Percentiles rank a stretch among this genome's conserved stretches.
These are phyloP conservation scores for Apotomis capreana DNA, from an alignment of 2,888 invertebrate genomes.

Conservation along the genomic window DNA sequence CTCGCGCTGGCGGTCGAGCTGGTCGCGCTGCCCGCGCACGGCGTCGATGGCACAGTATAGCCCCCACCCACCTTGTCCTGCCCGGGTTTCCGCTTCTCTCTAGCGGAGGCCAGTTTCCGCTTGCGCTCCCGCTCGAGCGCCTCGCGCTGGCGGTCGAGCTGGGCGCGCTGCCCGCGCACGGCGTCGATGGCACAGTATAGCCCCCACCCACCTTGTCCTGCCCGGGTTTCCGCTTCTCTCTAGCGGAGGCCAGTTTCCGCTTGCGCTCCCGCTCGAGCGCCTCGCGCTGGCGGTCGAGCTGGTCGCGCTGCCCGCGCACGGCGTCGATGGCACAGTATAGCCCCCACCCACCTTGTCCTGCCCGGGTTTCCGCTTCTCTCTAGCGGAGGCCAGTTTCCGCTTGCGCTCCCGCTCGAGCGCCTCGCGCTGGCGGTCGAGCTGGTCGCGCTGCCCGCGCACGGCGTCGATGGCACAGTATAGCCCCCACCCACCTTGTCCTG, in stretches of 20 bases:
- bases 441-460: slow-evolving; percentile 73
- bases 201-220: slow-evolving; percentile 79
- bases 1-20: slow-evolving; percentile 79
- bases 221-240: slow-evolving; percentile 64
- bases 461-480: slow-evolving; percentile 59
- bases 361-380: slow-evolving; percentile 64
- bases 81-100: slow-evolving; percentile 64
- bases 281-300: slow-evolving; percentile 79
- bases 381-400: slow-evolving; percentile 75
- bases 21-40: slow-evolving; percentile 73
- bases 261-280: slow-evolving; percentile 77
- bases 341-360: slow-evolving; percentile 79
- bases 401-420: slow-evolving; percentile 77
- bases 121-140: slow-evolving; percentile 77
- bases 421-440: slow-evolving; percentile 79
- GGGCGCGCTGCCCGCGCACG: slow-evolving; percentile 73
- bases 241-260: slow-evolving; percentile 75
- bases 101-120: slow-evolving; percentile 75
- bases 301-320: slow-evolving; percentile 73
- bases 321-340: slow-evolving; percentile 59
- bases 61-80: slow-evolving; percentile 79
- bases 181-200: slow-evolving; percentile 59
- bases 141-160: slow-evolving; percentile 79
- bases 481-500: slow-evolving; percentile 79
- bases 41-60: slow-evolving; percentile 59